phyloP scores from a whole-genome alignment of 2,888 invertebrate species.

The Nycteola revayana region DNA sequence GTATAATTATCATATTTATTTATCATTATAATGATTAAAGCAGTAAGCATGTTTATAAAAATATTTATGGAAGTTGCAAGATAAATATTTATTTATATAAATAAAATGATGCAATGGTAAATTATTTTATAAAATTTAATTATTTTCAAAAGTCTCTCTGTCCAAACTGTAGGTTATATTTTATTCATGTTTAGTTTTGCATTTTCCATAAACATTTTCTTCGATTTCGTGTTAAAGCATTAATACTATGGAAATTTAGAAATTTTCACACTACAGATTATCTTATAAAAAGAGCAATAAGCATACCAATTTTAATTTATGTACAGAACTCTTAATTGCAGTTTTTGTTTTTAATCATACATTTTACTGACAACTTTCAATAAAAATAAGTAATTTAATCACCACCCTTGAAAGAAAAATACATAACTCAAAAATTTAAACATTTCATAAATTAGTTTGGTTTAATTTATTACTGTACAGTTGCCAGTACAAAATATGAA shows the following conservation, averaged over 20 bases:
- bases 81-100: too few relatives aligned
- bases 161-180: too few relatives aligned
- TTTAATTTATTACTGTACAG: too few relatives aligned
- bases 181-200: slow-evolving; percentile 19
- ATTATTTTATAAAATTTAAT: not conserved
- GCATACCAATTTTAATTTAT: slow-evolving; percentile 79
- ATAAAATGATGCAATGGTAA: not conserved
- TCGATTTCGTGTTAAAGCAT: slow-evolving; percentile 27
- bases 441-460: too few relatives aligned
- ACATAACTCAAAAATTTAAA: too few relatives aligned
- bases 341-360: slow-evolving; percentile 27
- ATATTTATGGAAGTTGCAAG: slow-evolving; percentile 34
- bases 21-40: slow-evolving; percentile 40
- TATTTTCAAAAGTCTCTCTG: too few relatives aligned
- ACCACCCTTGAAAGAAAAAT: too few relatives aligned
- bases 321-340: slow-evolving; percentile 75
- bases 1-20: slow-evolving; percentile 44
- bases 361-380: slow-evolving; percentile 31
- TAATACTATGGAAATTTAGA: slow-evolving; percentile 58
- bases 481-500: slow-evolving; percentile 30
- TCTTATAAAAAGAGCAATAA: slow-evolving; percentile 56
- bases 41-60: slow-evolving; percentile 35
- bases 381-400: too few relatives aligned
- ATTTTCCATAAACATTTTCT: slow-evolving; percentile 29
- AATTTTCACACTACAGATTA: slow-evolving; percentile 63